Evolutionary conservation across 92 coral and sea anemone species (phyloP).

Genomic region (Porites cylindrica): DNA sequence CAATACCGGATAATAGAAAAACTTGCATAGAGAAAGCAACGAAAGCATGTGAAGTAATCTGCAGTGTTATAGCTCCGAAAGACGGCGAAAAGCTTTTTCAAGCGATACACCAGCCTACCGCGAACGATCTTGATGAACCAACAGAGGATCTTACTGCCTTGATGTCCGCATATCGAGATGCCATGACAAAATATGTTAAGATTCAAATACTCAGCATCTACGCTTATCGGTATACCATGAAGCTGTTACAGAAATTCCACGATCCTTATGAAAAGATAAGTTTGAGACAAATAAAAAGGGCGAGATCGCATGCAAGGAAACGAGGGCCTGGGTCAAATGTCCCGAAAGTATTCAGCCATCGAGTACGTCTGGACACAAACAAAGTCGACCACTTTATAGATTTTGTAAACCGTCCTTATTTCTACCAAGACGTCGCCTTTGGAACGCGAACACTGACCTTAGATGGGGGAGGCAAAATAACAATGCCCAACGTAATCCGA

Average conservation of each 20-base stretch:
- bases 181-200: conserved; percentile 3
- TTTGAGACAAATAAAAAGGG: conserved; percentile 57
- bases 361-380: conserved; percentile 47
- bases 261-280: no score
- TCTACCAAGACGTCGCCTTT: no score
- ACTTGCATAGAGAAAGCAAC: background rate
- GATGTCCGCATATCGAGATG: conserved; percentile 49
- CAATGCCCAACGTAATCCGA: no score
- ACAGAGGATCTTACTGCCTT: conserved; percentile 42
- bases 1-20: no score
- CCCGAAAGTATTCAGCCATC: conserved; percentile 32
- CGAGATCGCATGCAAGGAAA: conserved; percentile 56
- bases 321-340: conserved; percentile 5
- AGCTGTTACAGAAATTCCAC: no score
- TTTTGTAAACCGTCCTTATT: no score
- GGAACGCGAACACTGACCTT: no score
- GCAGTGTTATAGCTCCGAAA: conserved; percentile 49
- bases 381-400: background rate
- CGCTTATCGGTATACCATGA: no score
- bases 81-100: conserved; percentile 49
- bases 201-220: no score
- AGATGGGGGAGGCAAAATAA: no score
- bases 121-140: background rate
- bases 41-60: conserved; percentile 53
- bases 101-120: conserved; percentile 7